Evolutionary conservation across 2,797 vertebrate genomes (phyloP), one percentile per base, ranked within the genome.

Genomic region (Bufotes viridis): DNA sequence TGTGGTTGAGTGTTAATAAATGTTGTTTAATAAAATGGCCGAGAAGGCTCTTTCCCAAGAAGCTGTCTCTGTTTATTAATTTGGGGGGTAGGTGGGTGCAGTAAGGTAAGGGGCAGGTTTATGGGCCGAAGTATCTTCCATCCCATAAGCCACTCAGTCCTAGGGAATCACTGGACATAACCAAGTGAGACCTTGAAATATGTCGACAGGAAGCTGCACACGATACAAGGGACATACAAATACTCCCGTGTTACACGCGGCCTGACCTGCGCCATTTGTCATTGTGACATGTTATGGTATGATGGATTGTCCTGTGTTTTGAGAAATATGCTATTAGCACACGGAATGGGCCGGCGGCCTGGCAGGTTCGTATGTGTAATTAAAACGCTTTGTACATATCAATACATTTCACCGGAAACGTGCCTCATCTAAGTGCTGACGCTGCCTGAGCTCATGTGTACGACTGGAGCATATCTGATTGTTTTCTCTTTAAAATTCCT

Each of bases 381-480:
- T 86, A 89, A 69, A 82, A 86, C 70, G 61, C 61, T 86, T 72
- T 86, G 58, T 81, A 81, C 88, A 89, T 89, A 65, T 75, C 81
- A 65, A 82, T 89, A 78, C 2, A 81, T 70, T 67, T 76, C 7
- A n/a, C 49, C 57, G 7, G 78, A 34, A 72, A 58, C 26, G 7
- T 78, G 61, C 18, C 78, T 26, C 49, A 24, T n/a, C 22, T 42
- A 17, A 29, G 18, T 7, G 15, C 51, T 17, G 15, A 22, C 20
- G 13, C 70, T 61, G 17, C 7, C 65, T 57, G 3, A 57, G 18
- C 51, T 83, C 42, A n/a, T 3, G 2, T 58, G 0, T 55, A 7
- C 12, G 8, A 12, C 67, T 22, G 1, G 12, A 0, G n/a, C 20
- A 3, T 17, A 82, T 42, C 14, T 67, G 12, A 49, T 82, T 42